A percentile compares a stretch with the other conserved stretches of the same genome.
These are phyloP conservation scores for Corythoichthys haematopterus DNA, from an alignment of 2,113 vertebrate species.

Conservation along the genomic window DNA sequence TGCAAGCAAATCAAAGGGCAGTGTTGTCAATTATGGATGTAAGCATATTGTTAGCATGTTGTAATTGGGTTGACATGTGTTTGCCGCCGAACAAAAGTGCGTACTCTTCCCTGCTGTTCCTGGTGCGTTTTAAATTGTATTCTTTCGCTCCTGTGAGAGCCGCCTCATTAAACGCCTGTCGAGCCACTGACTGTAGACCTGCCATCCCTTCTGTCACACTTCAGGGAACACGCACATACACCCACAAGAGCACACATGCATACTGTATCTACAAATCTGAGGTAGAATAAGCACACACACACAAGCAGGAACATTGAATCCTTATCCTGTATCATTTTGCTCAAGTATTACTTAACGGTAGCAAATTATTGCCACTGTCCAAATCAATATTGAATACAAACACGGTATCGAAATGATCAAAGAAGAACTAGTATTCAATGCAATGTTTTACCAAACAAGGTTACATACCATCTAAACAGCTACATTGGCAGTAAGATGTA, in stretches of 20 bases:
- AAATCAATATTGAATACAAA: background rate
- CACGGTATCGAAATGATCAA: background rate
- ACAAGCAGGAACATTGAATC: background rate
- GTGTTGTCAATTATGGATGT: constrained; percentile 30
- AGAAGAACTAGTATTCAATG: background rate
- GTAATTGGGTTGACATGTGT: constrained; percentile 37
- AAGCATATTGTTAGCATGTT: constrained; percentile 24
- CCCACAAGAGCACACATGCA: constrained; percentile 8
- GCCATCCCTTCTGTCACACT: constrained; percentile 58
- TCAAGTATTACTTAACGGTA: background rate
- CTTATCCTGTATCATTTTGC: background rate
- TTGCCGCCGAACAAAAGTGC: constrained; percentile 24
- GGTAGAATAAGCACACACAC: constrained; percentile 7
- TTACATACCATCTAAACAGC: no score
- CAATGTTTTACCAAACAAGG: no score
- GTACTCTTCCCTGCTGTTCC: constrained; percentile 14
- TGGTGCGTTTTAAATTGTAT: constrained; percentile 13
- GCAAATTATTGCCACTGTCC: background rate
- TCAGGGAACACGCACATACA: constrained; percentile 40
- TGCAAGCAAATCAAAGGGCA: constrained; percentile 26
- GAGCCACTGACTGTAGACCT: constrained; percentile 57
- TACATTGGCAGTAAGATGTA: background rate
- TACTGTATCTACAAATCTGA: constrained; percentile 11
- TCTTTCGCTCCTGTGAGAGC: constrained; percentile 43
- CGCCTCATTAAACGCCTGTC: constrained; percentile 64